phyloP scores from a whole-genome alignment of 2,797 vertebrate genomes.

The Heterohyrax brucei region DNA sequence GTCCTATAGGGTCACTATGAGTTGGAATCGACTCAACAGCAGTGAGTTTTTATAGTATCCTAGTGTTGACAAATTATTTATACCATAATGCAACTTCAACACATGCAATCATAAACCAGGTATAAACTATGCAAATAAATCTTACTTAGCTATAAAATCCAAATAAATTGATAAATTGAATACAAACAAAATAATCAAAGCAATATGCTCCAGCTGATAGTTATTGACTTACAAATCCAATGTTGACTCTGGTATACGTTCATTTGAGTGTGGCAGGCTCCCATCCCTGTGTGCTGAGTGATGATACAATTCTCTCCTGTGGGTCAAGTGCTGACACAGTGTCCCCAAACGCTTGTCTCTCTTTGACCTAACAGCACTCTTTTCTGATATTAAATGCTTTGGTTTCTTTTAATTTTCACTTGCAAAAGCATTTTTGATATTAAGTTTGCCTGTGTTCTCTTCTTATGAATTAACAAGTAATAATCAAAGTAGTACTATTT shows the following conservation, averaged over 20 bases:
- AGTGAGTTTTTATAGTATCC: neutral
- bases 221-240: neutral
- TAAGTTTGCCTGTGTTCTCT: neutral
- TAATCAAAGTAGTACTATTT: slow-evolving; percentile 36
- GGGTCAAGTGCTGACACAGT: neutral
- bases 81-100: neutral
- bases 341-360: neutral
- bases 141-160: slow-evolving; percentile 10
- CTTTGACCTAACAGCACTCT: neutral
- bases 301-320: neutral
- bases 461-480: slow-evolving; percentile 7
- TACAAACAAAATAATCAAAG: slow-evolving; percentile 50
- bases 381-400: neutral
- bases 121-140: neutral
- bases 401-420: slow-evolving; percentile 15
- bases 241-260: neutral
- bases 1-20: no score
- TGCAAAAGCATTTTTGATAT: slow-evolving; percentile 47
- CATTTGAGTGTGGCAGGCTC: slow-evolving; percentile 6
- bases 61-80: slow-evolving; percentile 26
- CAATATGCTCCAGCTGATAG: neutral
- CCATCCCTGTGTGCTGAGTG: neutral
- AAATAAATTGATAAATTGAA: slow-evolving; percentile 54
- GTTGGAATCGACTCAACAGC: no score
- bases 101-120: neutral